A percentile compares a stretch with the other conserved stretches of the same genome.
These are phyloP conservation scores for Musca vetustissima DNA, from an alignment of 1,140 invertebrate genomes.

Conservation along the genomic window DNA sequence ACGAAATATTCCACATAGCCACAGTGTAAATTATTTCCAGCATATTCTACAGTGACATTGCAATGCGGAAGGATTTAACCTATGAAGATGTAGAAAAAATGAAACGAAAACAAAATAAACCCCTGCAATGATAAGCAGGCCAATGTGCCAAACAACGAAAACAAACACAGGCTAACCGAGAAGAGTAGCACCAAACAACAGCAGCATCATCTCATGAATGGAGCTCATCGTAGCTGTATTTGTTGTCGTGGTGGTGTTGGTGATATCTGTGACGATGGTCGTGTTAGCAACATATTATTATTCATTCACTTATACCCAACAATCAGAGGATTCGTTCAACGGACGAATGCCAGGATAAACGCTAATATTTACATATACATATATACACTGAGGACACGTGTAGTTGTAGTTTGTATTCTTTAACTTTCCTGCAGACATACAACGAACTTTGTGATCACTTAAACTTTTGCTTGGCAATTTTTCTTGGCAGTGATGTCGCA, in stretches of 20 bases:
- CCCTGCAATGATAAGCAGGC: slow-evolving; percentile 19
- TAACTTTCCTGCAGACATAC: too few relatives aligned
- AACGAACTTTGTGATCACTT: not conserved
- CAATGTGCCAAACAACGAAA: slow-evolving; percentile 13
- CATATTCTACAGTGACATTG: not conserved
- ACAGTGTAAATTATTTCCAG: too few relatives aligned
- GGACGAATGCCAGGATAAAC: not conserved
- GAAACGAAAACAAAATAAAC: not conserved
- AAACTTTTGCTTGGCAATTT: not conserved
- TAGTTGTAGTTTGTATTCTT: not conserved
- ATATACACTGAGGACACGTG: not conserved
- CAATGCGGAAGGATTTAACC: slow-evolving; percentile 3
- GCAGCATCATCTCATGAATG: too few relatives aligned
- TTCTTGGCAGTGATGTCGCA: not conserved
- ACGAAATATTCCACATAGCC: too few relatives aligned
- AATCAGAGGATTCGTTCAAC: not conserved
- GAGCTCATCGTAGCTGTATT: too few relatives aligned
- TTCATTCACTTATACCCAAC: slow-evolving; percentile 11
- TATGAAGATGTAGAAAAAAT: too few relatives aligned
- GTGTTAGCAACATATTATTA: not conserved
- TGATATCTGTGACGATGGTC: too few relatives aligned
- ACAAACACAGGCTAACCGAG: too few relatives aligned
- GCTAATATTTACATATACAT: slow-evolving; percentile 19
- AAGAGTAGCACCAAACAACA: too few relatives aligned
- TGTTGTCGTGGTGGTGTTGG: too few relatives aligned